phyloP scores from a whole-genome alignment of 2,113 vertebrate genomes.

The Psettodes erumei region DNA sequence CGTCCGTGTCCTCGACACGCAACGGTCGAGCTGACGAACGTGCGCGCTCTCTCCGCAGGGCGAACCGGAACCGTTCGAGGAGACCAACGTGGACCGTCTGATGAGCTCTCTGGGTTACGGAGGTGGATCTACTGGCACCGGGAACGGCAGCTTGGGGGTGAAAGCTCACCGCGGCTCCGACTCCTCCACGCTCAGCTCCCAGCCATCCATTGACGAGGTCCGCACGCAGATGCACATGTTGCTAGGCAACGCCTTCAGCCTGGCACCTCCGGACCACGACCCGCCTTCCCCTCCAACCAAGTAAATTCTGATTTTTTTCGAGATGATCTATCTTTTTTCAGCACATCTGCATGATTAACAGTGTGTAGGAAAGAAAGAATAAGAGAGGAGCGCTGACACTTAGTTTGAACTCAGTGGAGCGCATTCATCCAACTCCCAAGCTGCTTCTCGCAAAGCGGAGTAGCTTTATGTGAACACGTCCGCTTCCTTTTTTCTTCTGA shows the following conservation, averaged over 20 bases:
- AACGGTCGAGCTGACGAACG: not conserved
- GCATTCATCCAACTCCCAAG: slow-evolving; percentile 27
- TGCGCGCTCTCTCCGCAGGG: slow-evolving; percentile 79
- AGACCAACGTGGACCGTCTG: slow-evolving; percentile 94
- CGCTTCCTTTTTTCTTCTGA: not conserved
- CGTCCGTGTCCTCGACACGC: not conserved
- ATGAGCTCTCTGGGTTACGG: slow-evolving; percentile 87
- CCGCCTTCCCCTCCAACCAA: slow-evolving; percentile 78
- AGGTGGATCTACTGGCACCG: slow-evolving; percentile 78
- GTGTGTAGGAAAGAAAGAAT: slow-evolving; percentile 16
- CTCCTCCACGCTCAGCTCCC: slow-evolving; percentile 97
- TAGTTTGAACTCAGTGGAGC: slow-evolving; percentile 14
- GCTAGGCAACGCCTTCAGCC: slow-evolving; percentile 96
- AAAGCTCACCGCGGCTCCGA: slow-evolving; percentile 96
- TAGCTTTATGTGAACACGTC: slow-evolving; percentile 25
- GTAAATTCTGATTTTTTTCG: slow-evolving; percentile 50
- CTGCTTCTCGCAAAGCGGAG: slow-evolving; percentile 16
- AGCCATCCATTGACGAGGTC: slow-evolving; percentile 98
- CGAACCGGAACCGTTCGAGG: slow-evolving; percentile 94
- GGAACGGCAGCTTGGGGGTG: slow-evolving; percentile 81
- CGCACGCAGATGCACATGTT: slow-evolving; percentile 98
- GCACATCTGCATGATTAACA: slow-evolving; percentile 45
- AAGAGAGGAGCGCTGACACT: slow-evolving; percentile 3
- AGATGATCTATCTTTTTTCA: slow-evolving; percentile 12
- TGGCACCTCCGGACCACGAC: slow-evolving; percentile 90